A percentile compares a stretch with the other conserved stretches of the same genome.
Evolutionary conservation across 92 coral and sea anemone genomes (phyloP).

Genomic region (Paragorgia papillata): DNA sequence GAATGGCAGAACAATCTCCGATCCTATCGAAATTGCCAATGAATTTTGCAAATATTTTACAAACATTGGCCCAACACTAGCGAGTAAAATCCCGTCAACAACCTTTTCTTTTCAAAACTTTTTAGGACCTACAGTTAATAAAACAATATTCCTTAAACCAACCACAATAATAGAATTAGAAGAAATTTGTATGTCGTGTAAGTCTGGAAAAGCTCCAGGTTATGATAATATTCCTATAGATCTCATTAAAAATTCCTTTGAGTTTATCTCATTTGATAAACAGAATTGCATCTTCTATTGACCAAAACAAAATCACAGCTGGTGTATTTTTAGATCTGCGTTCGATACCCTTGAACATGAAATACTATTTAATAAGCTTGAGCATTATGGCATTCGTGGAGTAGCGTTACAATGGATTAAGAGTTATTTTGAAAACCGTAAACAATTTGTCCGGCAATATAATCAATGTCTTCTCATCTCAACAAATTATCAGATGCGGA

Average conservation of each 20-base stretch:
- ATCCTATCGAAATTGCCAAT: neutral
- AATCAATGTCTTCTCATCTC: too few species aligned
- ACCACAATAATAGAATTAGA: neutral
- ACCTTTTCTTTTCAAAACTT: neutral
- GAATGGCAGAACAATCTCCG: neutral
- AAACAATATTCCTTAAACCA: neutral
- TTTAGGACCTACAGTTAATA: neutral
- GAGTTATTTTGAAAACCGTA: too few species aligned
- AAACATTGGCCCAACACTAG: conserved; percentile 21
- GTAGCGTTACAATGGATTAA: too few species aligned
- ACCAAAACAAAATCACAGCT: too few species aligned
- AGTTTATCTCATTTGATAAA: neutral
- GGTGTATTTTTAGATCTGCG: too few species aligned
- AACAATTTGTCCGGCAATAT: too few species aligned
- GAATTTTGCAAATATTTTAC: conserved; percentile 15
- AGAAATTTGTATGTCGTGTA: neutral
- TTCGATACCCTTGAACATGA: too few species aligned
- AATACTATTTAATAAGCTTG: too few species aligned
- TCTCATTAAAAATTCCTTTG: neutral
- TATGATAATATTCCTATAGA: conserved; percentile 28
- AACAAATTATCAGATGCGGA: neutral
- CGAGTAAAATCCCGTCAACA: neutral
- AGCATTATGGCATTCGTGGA: too few species aligned
- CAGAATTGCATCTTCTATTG: too few species aligned
- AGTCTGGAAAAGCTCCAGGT: conserved; percentile 5